Percentiles rank a stretch among this genome's conserved stretches.
Conservation (phyloP, 2,113 vertebrate genomes). For the Phalacrocorax aristotelis region DNA sequence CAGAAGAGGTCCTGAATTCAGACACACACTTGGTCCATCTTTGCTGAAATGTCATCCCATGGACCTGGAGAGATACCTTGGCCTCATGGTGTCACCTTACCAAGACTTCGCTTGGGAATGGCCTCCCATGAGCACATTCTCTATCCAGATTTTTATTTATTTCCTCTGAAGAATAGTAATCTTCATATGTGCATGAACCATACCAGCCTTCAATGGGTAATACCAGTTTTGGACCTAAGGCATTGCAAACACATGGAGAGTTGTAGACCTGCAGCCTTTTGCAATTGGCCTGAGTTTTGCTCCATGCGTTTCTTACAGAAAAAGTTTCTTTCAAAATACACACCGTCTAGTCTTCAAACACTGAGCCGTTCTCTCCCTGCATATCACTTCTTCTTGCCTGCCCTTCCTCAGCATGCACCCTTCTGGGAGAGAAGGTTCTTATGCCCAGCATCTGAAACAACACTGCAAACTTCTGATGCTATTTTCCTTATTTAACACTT, state of each 20-base stretch:
- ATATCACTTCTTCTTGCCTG: neutral
- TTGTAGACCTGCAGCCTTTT: neutral
- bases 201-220: neutral
- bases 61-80: neutral
- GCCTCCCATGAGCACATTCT: neutral
- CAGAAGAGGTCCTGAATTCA: neutral
- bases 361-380: neutral
- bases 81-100: neutral
- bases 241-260: neutral
- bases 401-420: neutral
- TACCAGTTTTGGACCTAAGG: neutral
- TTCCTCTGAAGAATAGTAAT: neutral
- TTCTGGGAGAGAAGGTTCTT: neutral
- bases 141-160: neutral
- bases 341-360: accelerated
- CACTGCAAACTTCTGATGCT: neutral
- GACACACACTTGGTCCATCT: accelerated
- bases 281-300: neutral
- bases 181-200: neutral
- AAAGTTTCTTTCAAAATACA: neutral
- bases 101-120: neutral
- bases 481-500: neutral
- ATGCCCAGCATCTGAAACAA: neutral
- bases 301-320: neutral
- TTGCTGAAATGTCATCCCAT: neutral